These are phyloP conservation scores for Brachypodius melanocephalos DNA, from an alignment of 2,113 vertebrate species.

Conservation along the genomic window DNA sequence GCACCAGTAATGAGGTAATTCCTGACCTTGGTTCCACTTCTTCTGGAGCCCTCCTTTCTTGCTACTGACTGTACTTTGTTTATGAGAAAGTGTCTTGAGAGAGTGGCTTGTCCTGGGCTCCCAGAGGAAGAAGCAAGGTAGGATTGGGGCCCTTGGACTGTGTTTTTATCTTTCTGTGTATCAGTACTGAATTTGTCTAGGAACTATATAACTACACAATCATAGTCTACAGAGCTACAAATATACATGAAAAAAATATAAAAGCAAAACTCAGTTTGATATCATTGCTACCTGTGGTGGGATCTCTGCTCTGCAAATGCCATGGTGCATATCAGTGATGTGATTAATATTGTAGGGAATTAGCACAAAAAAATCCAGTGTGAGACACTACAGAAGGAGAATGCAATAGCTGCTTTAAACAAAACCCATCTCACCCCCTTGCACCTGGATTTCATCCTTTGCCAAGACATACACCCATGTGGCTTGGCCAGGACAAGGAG, in stretches of 20 bases:
- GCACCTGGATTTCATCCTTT: neutral
- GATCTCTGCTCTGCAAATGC: neutral
- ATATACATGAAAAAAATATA: neutral
- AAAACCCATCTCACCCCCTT: fast-evolving
- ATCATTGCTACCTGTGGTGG: neutral
- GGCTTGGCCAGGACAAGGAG: neutral
- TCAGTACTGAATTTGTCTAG: neutral
- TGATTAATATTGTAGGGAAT: neutral
- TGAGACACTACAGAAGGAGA: neutral
- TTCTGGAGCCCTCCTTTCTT: neutral
- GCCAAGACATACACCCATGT: fast-evolving
- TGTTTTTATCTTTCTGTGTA: neutral
- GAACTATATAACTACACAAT: neutral
- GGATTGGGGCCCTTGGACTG: neutral
- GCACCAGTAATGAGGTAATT: neutral
- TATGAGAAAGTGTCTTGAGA: neutral
- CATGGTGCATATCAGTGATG: fast-evolving
- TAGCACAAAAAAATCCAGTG: neutral
- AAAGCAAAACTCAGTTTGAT: neutral
- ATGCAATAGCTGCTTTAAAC: neutral
- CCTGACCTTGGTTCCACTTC: neutral
- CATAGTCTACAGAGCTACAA: neutral
- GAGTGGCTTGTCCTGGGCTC: fast-evolving
- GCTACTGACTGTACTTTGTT: neutral
- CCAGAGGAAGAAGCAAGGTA: neutral